A percentile compares a stretch with the other conserved stretches of the same genome.
Conservation (phyloP, 2,888 invertebrate genomes). For the Nineta flava region DNA sequence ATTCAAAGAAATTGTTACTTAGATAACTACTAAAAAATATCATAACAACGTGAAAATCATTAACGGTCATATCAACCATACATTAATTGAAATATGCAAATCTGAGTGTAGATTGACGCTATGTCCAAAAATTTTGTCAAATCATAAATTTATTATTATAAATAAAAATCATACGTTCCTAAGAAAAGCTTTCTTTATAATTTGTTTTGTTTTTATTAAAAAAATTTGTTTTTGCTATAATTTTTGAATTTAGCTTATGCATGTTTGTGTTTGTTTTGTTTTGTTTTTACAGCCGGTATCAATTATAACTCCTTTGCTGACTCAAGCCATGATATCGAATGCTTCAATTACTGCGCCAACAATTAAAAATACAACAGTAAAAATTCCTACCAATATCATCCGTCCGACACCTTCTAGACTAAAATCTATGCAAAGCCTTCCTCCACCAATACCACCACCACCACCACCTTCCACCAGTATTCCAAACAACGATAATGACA, state of each 20-base stretch:
- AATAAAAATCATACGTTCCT: no score
- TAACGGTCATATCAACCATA: no score
- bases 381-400: no score
- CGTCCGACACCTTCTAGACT: not conserved
- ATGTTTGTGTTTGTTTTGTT: slow-evolving; percentile 18
- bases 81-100: no score
- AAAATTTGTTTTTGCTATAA: slow-evolving; percentile 17
- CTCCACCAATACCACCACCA: not conserved
- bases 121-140: no score
- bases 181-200: not conserved
- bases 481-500: not conserved
- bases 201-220: not conserved
- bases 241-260: slow-evolving; percentile 22
- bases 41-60: no score
- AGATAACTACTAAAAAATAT: no score
- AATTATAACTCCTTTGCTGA: slow-evolving; percentile 36
- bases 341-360: not conserved
- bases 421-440: not conserved
- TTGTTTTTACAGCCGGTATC: slow-evolving; percentile 38
- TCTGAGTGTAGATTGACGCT: no score
- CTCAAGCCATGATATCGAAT: slow-evolving; percentile 18
- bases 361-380: no score
- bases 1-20: no score
- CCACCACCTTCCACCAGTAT: not conserved
- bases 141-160: no score